These are phyloP conservation scores for Theonella swinhoei DNA, from an alignment of 37 sponge, comb jelly and placozoan species.

Conservation along the genomic window DNA sequence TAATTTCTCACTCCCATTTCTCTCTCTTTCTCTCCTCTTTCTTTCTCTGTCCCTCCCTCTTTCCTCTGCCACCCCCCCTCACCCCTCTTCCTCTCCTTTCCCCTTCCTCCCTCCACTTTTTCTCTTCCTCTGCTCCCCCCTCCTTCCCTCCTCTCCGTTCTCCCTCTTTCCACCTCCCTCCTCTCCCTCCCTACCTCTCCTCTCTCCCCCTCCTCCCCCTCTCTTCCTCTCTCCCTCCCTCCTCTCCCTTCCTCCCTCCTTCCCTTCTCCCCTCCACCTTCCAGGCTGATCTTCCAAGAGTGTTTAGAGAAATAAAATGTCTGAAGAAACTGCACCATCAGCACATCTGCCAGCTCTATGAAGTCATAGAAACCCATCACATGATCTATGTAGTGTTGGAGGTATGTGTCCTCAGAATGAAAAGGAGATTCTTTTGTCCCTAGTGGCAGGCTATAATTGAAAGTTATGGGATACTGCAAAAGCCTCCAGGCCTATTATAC, in stretches of 20 bases:
- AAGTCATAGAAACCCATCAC: constrained; percentile 85
- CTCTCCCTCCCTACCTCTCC: constrained; percentile 1
- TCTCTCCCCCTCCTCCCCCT: no score
- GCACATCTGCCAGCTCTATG: constrained; percentile 91
- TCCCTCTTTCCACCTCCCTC: background rate
- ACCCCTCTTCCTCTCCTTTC: no score
- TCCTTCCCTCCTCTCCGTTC: background rate
- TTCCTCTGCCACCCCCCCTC: no score
- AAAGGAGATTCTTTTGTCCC: no score
- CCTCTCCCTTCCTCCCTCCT: constrained; percentile 18
- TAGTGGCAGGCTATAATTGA: no score
- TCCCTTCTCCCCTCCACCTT: constrained; percentile 23
- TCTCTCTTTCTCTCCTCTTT: no score
- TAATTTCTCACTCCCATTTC: no score
- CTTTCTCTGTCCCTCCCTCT: no score
- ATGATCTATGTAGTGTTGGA: constrained; percentile 84
- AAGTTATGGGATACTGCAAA: background rate
- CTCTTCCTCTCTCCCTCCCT: background rate
- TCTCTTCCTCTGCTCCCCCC: background rate
- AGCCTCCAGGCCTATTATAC: no score
- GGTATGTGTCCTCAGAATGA: constrained; percentile 18
- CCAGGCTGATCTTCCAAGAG: constrained; percentile 90
- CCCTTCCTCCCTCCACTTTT: no score
- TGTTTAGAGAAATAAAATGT: constrained; percentile 72
- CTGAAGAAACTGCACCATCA: constrained; percentile 86